These are phyloP conservation scores for Diphyllodes magnificus DNA, from an alignment of 2,113 vertebrate species.

Conservation along the genomic window DNA sequence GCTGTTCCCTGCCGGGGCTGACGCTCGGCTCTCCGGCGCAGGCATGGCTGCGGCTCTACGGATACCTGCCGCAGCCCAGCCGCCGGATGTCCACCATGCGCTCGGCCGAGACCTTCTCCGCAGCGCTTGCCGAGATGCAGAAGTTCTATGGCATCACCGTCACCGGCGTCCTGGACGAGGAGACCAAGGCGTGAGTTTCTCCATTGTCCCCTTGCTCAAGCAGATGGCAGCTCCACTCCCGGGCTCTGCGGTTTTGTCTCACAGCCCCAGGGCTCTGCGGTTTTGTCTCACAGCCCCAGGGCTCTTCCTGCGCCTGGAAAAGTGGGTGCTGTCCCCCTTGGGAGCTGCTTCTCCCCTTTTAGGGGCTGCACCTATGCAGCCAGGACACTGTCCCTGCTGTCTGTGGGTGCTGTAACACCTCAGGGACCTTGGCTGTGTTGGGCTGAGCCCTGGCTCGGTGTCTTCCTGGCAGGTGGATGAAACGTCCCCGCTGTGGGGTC, in stretches of 20 bases:
- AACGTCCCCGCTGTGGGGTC: constrained; percentile 88
- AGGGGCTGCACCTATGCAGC: no score
- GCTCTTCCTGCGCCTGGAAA: neutral
- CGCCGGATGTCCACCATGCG: constrained; percentile 94
- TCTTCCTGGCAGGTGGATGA: constrained; percentile 83
- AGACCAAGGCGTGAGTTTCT: constrained; percentile 81
- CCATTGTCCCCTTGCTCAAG: neutral
- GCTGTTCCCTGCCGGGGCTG: neutral
- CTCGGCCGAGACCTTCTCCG: constrained; percentile 86
- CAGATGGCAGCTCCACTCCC: accelerated
- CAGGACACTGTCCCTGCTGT: accelerated
- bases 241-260: neutral
- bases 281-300: neutral
- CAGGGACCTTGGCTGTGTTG: accelerated
- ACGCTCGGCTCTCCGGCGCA: neutral
- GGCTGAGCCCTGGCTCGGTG: neutral
- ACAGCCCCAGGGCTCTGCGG: neutral
- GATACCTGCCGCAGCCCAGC: constrained; percentile 89
- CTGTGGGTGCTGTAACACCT: neutral
- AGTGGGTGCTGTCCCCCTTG: neutral
- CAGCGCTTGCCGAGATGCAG: constrained; percentile 90
- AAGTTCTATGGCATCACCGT: constrained; percentile 88
- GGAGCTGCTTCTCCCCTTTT: neutral
- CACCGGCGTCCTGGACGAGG: constrained; percentile 81
- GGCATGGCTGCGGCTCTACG: constrained; percentile 91